Base-by-base conservation (phyloP, 2,888 invertebrate species). In the Eupelmus urozonus region DNA sequence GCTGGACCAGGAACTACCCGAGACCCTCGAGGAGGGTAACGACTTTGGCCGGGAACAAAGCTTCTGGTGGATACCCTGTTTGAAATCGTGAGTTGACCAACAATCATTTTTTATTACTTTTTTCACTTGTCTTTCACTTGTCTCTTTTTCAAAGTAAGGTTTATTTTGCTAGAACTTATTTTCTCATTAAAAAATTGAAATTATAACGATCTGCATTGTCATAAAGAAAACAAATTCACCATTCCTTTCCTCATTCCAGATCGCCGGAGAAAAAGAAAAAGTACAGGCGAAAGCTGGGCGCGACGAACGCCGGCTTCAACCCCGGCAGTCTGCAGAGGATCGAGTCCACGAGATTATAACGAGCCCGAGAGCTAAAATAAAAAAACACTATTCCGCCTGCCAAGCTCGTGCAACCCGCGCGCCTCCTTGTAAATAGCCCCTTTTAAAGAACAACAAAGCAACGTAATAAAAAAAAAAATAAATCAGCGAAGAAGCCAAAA, bases 21-120 rank as follows among this genome's bases (percentile, higher is more conserved):
- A 96, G 88, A 95, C 96, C 0, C 90, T 97, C 1, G 93, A 93
- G 80, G 97, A 97, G 87, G 97, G 97, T 13, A 96, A 97, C 90
- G 92, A 95, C 84, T 97, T 97, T 84, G 97, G 97, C 0, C 92
- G 91, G 75, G 92, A 95, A 66, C 96, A 96, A 88, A 93, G 91
- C 82, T 95, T 96, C 87, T 95, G 95, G 93, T 96, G 96, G 86
- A 94, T 94, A 79, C 96, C 96, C 40, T 89, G 89, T 78, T 81
- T 88, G 71, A 84, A 87, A 51, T 78, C 85, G 89, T 89, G 81
- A 85, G 86, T 29, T n/a, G 2, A 29, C n/a, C 9, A 57, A 57
- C 13, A 16, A 25, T 57, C 13, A 57, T 34, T 18, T 45, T 69
- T 40, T 62, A n/a, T n/a, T 49, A 34, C 3, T 34, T 49, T 49